A percentile compares a stretch with the other conserved stretches of the same genome.
Evolutionary conservation across 2,113 vertebrate genomes (phyloP).

Genomic region (Dendrocopos noguchii): DNA sequence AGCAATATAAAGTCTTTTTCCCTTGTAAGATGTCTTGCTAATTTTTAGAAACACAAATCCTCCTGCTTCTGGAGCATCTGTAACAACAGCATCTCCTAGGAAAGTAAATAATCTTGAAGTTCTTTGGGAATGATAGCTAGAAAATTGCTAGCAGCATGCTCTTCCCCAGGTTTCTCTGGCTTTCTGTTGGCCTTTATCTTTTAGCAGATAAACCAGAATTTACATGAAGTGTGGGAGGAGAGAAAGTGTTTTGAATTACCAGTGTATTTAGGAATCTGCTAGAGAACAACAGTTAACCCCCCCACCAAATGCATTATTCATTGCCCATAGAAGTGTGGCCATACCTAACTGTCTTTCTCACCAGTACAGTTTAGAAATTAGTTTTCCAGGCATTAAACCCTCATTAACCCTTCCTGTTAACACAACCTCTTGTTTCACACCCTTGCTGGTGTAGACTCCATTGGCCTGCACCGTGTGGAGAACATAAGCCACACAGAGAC

Average conservation of each 20-base stretch:
- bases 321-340: neutral
- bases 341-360: neutral
- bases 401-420: neutral
- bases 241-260: neutral
- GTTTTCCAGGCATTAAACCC: neutral
- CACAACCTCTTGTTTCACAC: neutral
- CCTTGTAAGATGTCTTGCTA: neutral
- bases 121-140: neutral
- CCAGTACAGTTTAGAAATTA: neutral
- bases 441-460: constrained; percentile 79
- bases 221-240: neutral
- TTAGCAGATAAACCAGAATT: neutral
- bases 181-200: neutral
- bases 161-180: neutral
- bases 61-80: neutral
- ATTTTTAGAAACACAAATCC: neutral
- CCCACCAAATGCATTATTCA: neutral
- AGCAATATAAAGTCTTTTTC: neutral
- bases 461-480: constrained; percentile 96
- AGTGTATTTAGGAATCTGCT: neutral
- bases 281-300: neutral
- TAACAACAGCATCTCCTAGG: neutral
- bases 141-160: neutral
- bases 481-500: constrained; percentile 94
- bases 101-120: neutral